Evolutionary conservation across 2,797 vertebrate species (phyloP), one percentile per base, ranked within the genome.

Genomic region (Propithecus perrieri): DNA sequence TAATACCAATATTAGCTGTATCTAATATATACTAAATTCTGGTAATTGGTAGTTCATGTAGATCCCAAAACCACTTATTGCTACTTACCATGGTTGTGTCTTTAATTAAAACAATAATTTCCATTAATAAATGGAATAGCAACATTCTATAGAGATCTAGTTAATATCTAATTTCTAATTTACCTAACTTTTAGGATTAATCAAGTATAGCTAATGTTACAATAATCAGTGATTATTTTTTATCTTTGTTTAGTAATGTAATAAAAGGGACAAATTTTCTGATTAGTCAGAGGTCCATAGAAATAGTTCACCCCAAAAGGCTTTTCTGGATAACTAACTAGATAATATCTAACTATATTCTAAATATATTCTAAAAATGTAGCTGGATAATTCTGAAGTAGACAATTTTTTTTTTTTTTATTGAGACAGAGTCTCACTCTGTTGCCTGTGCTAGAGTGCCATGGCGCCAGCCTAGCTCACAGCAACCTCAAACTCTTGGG

Each of bases 51-150:
- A 83, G 89, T 72, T 78, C 53, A 61, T 2, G 10, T 35, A 89
- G 76, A 85, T 90, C 30, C 26, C 26, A 20, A 94, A 67, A 85
- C 53, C 38, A 91, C 46, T 95, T 91, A 85, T 5, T 85, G 79
- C 4, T 88, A 78, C 86, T 96, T 86, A 94, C 41, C 55, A 50
- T 26, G 38, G 38, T 24, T 96, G 10, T 55, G 2, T 69, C 69
- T 94, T 96, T 94, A 96, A 96, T 96, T 97, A 97, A 92, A 96
- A 92, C 86, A 95, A 96, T 85, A 72, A 95, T 94, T 95, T 93
- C 61, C 61, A 57, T 83, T 26, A 5, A 79, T 69, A 87, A 93
- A 91, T 59, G 53, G 57, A 91, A 93, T 18, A 96, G 24, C 20
- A 83, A 93, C 85, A 38, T 48, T 95, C 83, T 96, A 88, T 59